Conservation (phyloP, 2,888 invertebrate genomes). For the Rhogogaster chlorosoma region DNA sequence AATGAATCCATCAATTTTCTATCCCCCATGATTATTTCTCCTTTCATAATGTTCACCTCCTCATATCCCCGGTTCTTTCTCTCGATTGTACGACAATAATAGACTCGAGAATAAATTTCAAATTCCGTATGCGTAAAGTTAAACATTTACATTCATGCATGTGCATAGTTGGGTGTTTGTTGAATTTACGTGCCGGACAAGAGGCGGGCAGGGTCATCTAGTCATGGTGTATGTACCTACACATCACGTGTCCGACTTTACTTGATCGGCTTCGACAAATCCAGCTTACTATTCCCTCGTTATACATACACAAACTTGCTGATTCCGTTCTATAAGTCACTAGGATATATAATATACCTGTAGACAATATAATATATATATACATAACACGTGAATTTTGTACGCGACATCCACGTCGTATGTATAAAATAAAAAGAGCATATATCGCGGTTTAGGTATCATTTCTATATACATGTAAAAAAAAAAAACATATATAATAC, state of each 20-base stretch:
- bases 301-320: not conserved
- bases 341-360: not conserved
- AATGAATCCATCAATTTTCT: not conserved
- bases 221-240: slow-evolving; percentile 1
- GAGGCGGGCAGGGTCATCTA: not conserved
- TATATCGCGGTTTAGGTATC: no score
- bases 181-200: not conserved
- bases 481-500: no score
- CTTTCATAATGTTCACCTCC: no score
- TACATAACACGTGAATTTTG: not conserved
- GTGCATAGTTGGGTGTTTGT: slow-evolving; percentile 1
- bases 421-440: no score
- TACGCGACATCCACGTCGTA: not conserved
- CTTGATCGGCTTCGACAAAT: slow-evolving; percentile 30
- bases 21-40: no score
- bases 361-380: not conserved
- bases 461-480: not conserved
- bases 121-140: not conserved
- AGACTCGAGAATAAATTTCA: not conserved
- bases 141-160: not conserved
- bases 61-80: not conserved
- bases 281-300: not conserved
- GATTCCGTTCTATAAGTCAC: not conserved
- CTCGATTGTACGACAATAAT: not conserved
- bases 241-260: slow-evolving; percentile 12